Base-by-base conservation (phyloP, 2,797 vertebrate genomes). In the Neosilurus mollespiculum region DNA sequence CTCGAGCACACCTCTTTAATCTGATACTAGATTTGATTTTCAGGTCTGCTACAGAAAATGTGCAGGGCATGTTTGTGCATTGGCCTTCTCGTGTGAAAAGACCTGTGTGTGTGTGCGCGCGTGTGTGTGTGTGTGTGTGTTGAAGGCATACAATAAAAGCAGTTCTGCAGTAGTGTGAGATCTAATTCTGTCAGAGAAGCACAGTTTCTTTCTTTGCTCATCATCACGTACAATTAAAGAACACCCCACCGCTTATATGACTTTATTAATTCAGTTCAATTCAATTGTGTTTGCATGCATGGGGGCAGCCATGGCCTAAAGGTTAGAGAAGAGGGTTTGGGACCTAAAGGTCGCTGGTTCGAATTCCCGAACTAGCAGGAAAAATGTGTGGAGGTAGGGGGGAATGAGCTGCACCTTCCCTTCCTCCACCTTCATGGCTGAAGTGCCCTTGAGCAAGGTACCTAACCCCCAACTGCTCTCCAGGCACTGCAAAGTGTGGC, bases 1-100 rank as follows among this genome's bases (percentile, higher is more conserved):
- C 69, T 24, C 12, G 12, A 49, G 69, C 43, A 71, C 69, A 53
- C 12, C 49, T 24, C 69, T 51, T 71, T 53, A 51, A 53, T 71
- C n/a, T 71, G 22, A 71, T 53, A 49, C n/a, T 53, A 7, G 69
- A 71, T 71, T 53, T 53, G 69, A 24, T 71, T 71, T 71, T 71
- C n/a, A 53, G 69, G 43, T 71, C n/a, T 53, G 49, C 67, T 49
- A 43, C 18, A 70, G 67, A 49, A 70, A 43, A 70, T n/a, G 30
- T 66, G 64, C 34, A 22, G 9, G 11, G 20, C 22, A 34, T 51
- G 49, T 71, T 24, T 71, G 49, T 2, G 22, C 43, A 53, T 14
- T 53, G 43, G n/a, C 69, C 20, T 70, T 18, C 7, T 24, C n/a
- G 22, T 24, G 43, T 24, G 2, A 51, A 51, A 51, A 71, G 34